phyloP scores from a whole-genome alignment of 2,113 vertebrate genomes.

The Lontra canadensis region DNA sequence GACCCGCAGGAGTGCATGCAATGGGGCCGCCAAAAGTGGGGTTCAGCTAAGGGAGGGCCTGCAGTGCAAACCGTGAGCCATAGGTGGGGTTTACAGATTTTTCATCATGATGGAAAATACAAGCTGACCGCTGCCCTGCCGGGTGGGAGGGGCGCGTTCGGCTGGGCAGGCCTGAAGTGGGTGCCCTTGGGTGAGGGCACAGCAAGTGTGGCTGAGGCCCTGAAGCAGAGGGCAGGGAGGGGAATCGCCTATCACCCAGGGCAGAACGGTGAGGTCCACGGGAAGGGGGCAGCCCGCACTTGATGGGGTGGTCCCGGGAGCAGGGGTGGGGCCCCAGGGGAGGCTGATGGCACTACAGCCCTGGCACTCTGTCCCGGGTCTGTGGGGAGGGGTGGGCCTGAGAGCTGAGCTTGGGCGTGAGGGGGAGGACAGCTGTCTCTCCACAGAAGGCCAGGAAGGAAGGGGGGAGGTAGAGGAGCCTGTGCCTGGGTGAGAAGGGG shows the following conservation, averaged over 20 bases:
- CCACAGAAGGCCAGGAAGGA: neutral
- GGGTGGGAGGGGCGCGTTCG: too few species aligned
- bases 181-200: neutral
- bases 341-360: accelerated
- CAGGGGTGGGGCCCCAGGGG: neutral
- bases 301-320: accelerated
- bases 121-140: neutral
- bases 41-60: neutral
- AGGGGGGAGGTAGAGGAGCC: accelerated
- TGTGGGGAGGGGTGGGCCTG: accelerated
- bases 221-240: neutral
- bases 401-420: neutral
- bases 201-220: neutral
- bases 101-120: neutral
- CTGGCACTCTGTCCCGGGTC: too few species aligned
- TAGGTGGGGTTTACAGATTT: neutral
- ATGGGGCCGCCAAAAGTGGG: neutral
- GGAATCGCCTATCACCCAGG: too few species aligned
- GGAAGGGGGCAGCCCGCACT: neutral
- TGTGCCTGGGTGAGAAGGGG: neutral
- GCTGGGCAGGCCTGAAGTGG: neutral
- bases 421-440: neutral
- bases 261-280: neutral
- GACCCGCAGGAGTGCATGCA: neutral
- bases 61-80: neutral